Conservation (phyloP, 2,888 invertebrate genomes). For the Pammene fasciana region DNA sequence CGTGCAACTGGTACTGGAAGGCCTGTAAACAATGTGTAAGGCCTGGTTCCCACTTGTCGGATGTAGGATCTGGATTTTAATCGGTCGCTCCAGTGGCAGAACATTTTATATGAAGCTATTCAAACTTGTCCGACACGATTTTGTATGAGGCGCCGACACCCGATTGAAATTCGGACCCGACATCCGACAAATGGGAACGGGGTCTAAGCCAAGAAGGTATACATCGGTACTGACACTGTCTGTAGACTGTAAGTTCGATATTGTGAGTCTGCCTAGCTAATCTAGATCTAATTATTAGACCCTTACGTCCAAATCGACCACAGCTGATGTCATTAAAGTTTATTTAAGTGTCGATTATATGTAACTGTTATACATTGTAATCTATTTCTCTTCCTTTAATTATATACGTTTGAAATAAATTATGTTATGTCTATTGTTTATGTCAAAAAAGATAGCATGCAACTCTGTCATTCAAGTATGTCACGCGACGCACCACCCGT, state of each 20-base stretch:
- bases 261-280: conserved; percentile 12
- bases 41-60: too few relatives aligned
- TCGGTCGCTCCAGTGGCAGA: too few relatives aligned
- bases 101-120: too few relatives aligned
- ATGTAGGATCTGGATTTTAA: too few relatives aligned
- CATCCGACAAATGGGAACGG: too few relatives aligned
- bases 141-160: too few relatives aligned
- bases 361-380: background rate
- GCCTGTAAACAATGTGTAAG: too few relatives aligned
- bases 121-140: too few relatives aligned
- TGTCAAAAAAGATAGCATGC: background rate
- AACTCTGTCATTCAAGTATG: background rate
- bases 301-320: background rate
- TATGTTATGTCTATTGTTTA: background rate
- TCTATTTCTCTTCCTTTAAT: conserved; percentile 4
- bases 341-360: conserved; percentile 3
- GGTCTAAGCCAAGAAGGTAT: too few relatives aligned
- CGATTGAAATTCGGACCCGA: too few relatives aligned
- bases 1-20: background rate
- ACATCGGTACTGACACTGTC: too few relatives aligned
- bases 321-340: conserved; percentile 5
- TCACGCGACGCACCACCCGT: background rate
- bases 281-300: conserved; percentile 4
- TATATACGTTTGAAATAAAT: background rate
- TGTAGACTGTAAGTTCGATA: background rate